Base-by-base conservation (phyloP, 2,797 vertebrate genomes). In the Coccyzus lansbergi region DNA sequence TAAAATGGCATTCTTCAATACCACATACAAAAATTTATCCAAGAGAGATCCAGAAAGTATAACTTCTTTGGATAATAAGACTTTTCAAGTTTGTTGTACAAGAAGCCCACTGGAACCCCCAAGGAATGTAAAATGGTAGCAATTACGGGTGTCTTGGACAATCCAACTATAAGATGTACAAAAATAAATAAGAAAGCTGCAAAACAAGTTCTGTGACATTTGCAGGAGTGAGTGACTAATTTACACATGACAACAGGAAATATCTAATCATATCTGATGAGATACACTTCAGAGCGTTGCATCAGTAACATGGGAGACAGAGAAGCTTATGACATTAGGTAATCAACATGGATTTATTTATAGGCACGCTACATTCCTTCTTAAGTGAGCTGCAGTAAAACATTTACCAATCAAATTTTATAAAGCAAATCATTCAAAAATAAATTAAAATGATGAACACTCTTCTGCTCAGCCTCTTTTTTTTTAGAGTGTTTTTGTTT, bases 201-300 rank as follows among this genome's bases (percentile, higher is more conserved):
- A 86, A 92, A 93, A 92, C 34, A 76, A 86, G 59, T 91, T 88
- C 62, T 52, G 38, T 91, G 88, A 88, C 77, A 91, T 90, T 92
- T 92, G 9, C 65, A 69, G 29, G 76, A 92, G 13, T 62, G 42
- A 85, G 34, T 91, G 90, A 94, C 69, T 93, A 88, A 93, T 90
- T 88, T 92, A 80, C 76, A 86, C 63, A 78, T 65, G 83, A 81
- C 62, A 90, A 83, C 65, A 84, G 91, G 76, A 94, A 94, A 86
- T 81, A 88, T 29, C 68, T 93, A 94, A 92, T 91, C 28, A 53
- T 51, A 74, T 64, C 88, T 94, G 70, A 91, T 81, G 62, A 86
- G 65, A 86, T 78, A 59, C 18, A 51, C 53, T 82, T 90, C 55
- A 90, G 65, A 68, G 46, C 51, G 62, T 55, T 76, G 20, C 53